Evolutionary conservation across 2,797 vertebrate genomes (phyloP), one percentile per base, ranked within the genome.

Genomic region (Sylvilagus floridanus): DNA sequence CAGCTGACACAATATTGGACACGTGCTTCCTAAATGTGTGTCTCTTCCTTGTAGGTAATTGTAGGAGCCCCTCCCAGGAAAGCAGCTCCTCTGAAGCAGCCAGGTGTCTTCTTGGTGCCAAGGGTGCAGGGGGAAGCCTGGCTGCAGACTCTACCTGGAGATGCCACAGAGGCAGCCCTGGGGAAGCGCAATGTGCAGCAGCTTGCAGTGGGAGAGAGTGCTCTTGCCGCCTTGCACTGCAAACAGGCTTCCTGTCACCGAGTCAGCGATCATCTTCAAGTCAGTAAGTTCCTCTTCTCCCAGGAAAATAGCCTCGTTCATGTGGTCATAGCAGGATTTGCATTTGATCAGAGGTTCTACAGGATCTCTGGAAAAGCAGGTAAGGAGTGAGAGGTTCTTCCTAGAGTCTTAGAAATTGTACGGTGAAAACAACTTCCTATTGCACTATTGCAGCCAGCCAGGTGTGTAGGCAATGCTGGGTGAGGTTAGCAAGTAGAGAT

Each of bases 331-430:
- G 10, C 28, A 50, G 42, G 28, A 9, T 84, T 84, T 35, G 54
- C 28, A 16, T 73, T 77, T 21, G 78, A 19, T 42, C 54, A 54
- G n/a, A 83, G 60, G 47, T 75, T 7, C 1, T 32, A 73, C 2
- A 13, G n/a, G 0, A 32, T 92, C 54, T 54, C 57, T 52, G 62
- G 42, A 60, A 95, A 92, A 72, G 12, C 6, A 78, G 75, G 75
- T n/a, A 71, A 1, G 7, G 54, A 83, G 37, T 7, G n/a, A 83
- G 24, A 22, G 16, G 16, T 85, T 65, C 93, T 95, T 84, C 19
- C 65, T 16, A 79, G 88, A 84, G 90, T n/a, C 50, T 83, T 69
- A 84, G 71, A 86, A 92, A 82, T 84, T 57, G 81, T 24, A 17
- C 14, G 35, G 60, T 57, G n/a, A 75, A 35, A 30, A 11, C 28